These are phyloP conservation scores for Paratilapia polleni DNA, from an alignment of 2,113 vertebrate species.

Conservation along the genomic window DNA sequence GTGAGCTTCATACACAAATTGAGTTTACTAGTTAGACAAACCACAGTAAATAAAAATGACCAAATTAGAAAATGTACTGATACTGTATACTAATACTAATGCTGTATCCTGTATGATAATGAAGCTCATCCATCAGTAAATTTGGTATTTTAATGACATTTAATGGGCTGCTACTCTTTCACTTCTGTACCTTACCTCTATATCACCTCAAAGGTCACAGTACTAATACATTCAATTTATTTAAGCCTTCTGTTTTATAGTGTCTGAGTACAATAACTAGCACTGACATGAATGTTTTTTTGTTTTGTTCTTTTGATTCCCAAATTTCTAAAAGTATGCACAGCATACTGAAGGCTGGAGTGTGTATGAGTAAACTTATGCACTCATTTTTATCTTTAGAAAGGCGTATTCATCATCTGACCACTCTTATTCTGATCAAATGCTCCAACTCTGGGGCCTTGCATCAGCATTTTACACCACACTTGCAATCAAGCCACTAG, in stretches of 20 bases:
- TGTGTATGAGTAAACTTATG: constrained; percentile 3
- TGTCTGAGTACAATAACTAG: neutral
- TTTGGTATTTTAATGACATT: constrained; percentile 3
- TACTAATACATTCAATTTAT: constrained; percentile 37
- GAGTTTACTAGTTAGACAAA: neutral
- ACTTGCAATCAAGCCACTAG: constrained; percentile 58
- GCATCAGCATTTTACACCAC: constrained; percentile 61
- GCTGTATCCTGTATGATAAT: neutral
- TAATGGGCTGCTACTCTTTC: constrained; percentile 2
- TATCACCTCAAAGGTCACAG: constrained; percentile 37
- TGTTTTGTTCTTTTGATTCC: neutral
- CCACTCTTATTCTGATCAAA: constrained; percentile 50
- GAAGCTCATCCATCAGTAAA: neutral
- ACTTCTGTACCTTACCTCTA: neutral
- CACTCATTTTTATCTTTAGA: constrained; percentile 38
- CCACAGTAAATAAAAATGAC: neutral
- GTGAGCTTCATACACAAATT: neutral
- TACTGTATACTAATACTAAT: neutral
- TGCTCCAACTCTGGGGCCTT: constrained; percentile 37
- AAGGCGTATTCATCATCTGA: constrained; percentile 41
- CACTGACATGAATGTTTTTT: neutral
- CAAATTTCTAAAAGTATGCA: constrained; percentile 1
- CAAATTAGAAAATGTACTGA: neutral
- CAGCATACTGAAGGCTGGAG: neutral
- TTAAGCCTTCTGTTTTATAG: neutral